Evolutionary conservation across 1,140 invertebrate genomes (phyloP).

Genomic region (Cotesia glomerata): DNA sequence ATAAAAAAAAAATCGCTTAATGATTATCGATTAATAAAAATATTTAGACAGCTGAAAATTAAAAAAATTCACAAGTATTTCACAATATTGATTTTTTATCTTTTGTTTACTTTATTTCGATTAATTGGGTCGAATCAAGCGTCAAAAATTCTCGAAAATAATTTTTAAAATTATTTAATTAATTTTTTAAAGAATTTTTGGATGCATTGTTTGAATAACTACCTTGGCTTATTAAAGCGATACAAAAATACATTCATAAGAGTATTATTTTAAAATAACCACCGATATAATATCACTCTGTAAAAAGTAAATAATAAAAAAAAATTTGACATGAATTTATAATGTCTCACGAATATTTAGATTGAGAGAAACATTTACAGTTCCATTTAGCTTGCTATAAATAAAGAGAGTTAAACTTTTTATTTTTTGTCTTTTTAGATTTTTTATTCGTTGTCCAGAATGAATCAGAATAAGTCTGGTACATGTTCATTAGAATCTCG

Average conservation of each 20-base stretch:
- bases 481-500: not conserved
- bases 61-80: no score
- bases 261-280: not conserved
- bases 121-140: no score
- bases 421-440: not conserved
- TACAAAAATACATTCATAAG: not conserved
- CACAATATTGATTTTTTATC: no score
- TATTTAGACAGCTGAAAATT: no score
- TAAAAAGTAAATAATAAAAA: conserved; percentile 1
- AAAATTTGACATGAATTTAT: conserved; percentile 9
- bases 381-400: not conserved
- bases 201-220: no score
- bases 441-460: not conserved
- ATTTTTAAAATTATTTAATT: no score
- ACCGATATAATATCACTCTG: not conserved
- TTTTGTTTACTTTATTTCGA: no score
- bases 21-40: no score
- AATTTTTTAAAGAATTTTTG: no score
- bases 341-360: not conserved
- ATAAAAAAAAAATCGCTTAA: no score
- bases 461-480: not conserved
- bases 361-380: not conserved
- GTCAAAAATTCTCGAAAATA: no score
- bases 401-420: not conserved
- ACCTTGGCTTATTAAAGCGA: not conserved